Conservation (phyloP, 2,797 vertebrate genomes). For the Kryptopterus vitreolus region DNA sequence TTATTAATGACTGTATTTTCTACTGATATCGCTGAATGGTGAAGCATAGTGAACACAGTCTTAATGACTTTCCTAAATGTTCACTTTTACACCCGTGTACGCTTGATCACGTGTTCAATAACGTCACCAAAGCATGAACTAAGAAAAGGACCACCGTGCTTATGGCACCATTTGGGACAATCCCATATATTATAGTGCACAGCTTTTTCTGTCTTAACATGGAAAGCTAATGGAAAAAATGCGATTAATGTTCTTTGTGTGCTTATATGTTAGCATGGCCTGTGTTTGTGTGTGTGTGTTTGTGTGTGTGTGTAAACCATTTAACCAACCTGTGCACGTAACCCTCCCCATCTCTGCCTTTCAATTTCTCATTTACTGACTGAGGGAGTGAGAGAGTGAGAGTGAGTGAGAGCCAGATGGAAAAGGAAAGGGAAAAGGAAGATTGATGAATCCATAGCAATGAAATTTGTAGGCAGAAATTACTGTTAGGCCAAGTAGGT, state of each 20-base stretch:
- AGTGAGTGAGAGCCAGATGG: constrained; percentile 70
- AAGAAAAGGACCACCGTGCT: not conserved
- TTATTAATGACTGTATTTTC: not conserved
- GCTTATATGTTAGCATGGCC: not conserved
- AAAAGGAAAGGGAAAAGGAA: constrained; percentile 62
- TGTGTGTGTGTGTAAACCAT: constrained; percentile 60
- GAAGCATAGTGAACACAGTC: not conserved
- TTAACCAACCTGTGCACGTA: constrained; percentile 80
- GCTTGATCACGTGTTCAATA: not conserved
- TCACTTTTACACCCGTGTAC: not conserved
- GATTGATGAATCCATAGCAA: constrained; percentile 85
- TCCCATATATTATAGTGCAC: not conserved
- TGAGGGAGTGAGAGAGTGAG: constrained; percentile 66
- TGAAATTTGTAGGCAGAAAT: constrained; percentile 84
- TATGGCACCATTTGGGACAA: not conserved
- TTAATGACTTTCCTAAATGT: not conserved
- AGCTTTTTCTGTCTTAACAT: constrained; percentile 18
- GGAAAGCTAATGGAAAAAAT: constrained; percentile 30
- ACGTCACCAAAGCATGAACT: not conserved
- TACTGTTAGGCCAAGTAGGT: constrained; percentile 78
- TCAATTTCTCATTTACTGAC: constrained; percentile 81
- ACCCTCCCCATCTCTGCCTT: constrained; percentile 76
- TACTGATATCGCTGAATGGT: not conserved
- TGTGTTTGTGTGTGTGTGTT: constrained; percentile 31
- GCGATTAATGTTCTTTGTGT: constrained; percentile 10